These are phyloP conservation scores for Diabrotica undecimpunctata DNA, from an alignment of 1,140 invertebrate genomes.

Conservation along the genomic window DNA sequence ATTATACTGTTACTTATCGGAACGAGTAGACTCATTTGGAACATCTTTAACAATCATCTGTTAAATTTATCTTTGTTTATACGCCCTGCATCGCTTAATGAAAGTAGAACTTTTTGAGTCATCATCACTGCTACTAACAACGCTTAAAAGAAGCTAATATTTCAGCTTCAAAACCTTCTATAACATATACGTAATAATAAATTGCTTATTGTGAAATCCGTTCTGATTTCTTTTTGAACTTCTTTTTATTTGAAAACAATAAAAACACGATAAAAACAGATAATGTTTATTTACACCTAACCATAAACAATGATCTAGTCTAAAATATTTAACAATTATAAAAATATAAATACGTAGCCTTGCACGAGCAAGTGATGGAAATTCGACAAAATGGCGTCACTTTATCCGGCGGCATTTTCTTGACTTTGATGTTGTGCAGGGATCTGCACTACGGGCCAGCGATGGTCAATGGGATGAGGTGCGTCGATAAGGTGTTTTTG, in stretches of 20 bases:
- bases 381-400: neutral
- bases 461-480: neutral
- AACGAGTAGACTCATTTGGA: too few relatives aligned
- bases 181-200: too few relatives aligned
- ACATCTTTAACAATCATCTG: too few relatives aligned
- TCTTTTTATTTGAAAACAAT: neutral
- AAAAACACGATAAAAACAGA: neutral
- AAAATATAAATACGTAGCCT: neutral
- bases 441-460: too few relatives aligned
- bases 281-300: neutral
- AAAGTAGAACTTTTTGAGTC: too few relatives aligned
- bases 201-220: too few relatives aligned
- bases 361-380: neutral
- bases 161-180: too few relatives aligned
- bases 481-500: neutral
- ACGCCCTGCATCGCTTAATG: too few relatives aligned
- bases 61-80: too few relatives aligned
- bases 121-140: too few relatives aligned
- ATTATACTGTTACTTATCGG: too few relatives aligned
- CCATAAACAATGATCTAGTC: neutral
- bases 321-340: constrained; percentile 3
- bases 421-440: neutral
- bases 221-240: neutral
- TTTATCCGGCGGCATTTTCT: neutral
- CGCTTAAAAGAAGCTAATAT: too few relatives aligned